Percentiles rank a stretch among this genome's conserved stretches.
These are phyloP conservation scores for Maconellicoccus hirsutus DNA, from an alignment of 1,140 invertebrate species.

Conservation along the genomic window DNA sequence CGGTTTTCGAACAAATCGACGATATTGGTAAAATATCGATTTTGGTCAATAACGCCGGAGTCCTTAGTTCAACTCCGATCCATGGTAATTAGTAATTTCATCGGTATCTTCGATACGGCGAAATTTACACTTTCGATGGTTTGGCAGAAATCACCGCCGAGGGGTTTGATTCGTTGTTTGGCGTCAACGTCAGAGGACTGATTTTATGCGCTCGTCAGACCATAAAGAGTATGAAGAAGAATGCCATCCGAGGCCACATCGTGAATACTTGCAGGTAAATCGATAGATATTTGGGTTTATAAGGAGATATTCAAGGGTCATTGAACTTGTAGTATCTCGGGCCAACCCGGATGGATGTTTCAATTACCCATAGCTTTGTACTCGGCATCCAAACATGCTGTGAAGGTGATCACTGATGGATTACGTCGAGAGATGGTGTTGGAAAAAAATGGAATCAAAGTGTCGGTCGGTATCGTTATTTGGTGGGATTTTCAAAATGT, in stretches of 20 bases:
- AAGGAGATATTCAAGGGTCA: neutral
- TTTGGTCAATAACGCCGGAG: neutral
- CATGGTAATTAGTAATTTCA: neutral
- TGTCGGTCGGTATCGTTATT: slow-evolving; percentile 36
- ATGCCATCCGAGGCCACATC: neutral
- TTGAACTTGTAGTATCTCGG: neutral
- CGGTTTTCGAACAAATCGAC: neutral
- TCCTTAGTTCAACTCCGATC: neutral
- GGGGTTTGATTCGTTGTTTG: neutral
- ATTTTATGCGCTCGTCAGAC: neutral
- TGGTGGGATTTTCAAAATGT: neutral
- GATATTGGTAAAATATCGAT: neutral
- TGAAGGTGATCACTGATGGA: slow-evolving; percentile 44
- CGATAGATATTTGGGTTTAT: neutral
- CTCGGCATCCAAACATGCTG: slow-evolving; percentile 45
- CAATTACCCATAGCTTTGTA: slow-evolving; percentile 36
- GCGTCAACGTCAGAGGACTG: neutral
- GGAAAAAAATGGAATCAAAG: slow-evolving; percentile 42
- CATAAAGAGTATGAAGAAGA: neutral
- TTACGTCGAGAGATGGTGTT: slow-evolving; percentile 44
- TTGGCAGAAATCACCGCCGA: neutral
- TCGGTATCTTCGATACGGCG: neutral
- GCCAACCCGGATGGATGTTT: neutral
- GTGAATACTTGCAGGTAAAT: neutral
- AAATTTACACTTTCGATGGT: neutral